Base-by-base conservation (phyloP, 2,888 invertebrate genomes). In the Nemotelus pantherinus region DNA sequence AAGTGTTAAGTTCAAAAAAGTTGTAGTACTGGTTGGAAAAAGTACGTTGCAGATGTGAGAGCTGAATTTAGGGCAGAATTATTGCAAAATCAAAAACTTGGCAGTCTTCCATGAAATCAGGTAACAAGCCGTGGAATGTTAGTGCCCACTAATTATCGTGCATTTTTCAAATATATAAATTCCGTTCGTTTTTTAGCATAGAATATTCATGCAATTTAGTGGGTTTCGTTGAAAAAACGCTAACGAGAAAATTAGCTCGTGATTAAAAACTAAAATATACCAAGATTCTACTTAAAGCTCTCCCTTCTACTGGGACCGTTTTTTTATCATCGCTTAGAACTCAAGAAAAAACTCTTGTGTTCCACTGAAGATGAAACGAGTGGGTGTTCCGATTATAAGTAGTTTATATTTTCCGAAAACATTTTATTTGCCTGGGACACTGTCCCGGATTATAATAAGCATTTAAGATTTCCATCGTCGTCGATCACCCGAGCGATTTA, bases 381-480 rank as follows among this genome's bases (percentile, higher is more conserved):
- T 70, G 43, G 70, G 70, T 53, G 41, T 39, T 25, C 55, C 70
- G 70, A 53, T 70, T 53, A 70, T 70, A 70, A n/a, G 25, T 25
- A 10, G 53, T 68, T 5, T 48, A 70, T 50, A 70, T 39, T 68
- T 53, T 68, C n/a, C 43, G 39, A 50, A 65, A 70, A 43, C n/a
- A n/a, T 70, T 3, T 5, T 25, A 50, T 70, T 70, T 41, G 47
- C 70, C 70, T 70, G 70, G 70, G 70, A 53, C 50, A 53, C 43
- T 67, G 41, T 10, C 70, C 2, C 43, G 41, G 55, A 53, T 57
- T 25, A 25, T 25, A 25, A 25, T 25, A 25, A 7, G 25, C 50
- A n/a, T 10, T 44, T n/a, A 3, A 5, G 5, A 70, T 9, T 50
- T 70, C 70, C 70, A 70, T 41, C 10, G 25, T 25, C 3, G 6